Conservation (phyloP, 2,888 invertebrate species). For the Macrostomum cliftonense region DNA sequence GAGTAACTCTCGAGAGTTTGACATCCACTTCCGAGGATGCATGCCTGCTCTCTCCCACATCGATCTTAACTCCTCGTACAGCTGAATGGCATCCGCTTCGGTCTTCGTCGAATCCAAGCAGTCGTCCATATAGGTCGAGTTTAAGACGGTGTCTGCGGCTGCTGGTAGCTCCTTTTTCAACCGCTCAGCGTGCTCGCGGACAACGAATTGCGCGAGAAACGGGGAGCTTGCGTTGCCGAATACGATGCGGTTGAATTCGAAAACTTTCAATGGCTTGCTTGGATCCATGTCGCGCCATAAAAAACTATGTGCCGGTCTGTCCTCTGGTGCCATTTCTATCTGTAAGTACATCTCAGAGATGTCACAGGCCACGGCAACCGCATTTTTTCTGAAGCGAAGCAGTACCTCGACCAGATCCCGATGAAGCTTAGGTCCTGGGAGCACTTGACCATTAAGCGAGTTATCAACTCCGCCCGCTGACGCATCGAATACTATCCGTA, state of each 20-base stretch:
- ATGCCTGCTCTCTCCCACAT: not conserved
- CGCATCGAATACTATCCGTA: conserved; percentile 14
- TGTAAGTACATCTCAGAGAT: conserved; percentile 10
- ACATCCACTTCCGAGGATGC: too few species aligned
- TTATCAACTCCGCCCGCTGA: conserved; percentile 8
- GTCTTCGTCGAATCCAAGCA: conserved; percentile 9
- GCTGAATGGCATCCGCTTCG: conserved; percentile 6
- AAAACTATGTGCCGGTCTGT: conserved; percentile 7
- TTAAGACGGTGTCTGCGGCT: conserved; percentile 10
- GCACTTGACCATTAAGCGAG: conserved; percentile 12
- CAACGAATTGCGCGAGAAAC: conserved; percentile 8
- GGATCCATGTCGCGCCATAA: conserved; percentile 7
- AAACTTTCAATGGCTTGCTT: not conserved
- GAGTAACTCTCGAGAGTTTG: too few species aligned
- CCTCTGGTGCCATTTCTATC: conserved; percentile 1
- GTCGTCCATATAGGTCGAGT: conserved; percentile 13
- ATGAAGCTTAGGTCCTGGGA: conserved; percentile 15
- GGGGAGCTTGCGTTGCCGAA: conserved; percentile 5
- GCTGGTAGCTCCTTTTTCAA: not conserved
- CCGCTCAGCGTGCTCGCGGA: conserved; percentile 4
- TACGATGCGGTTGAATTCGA: conserved; percentile 6
- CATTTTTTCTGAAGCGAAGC: conserved; percentile 4
- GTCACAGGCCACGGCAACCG: conserved; percentile 3
- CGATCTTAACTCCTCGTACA: not conserved
- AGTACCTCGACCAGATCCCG: conserved; percentile 13